A percentile compares a stretch with the other conserved stretches of the same genome.
phyloP scores from a whole-genome alignment of 1,140 invertebrate species.

The Drosophila asahinai region DNA sequence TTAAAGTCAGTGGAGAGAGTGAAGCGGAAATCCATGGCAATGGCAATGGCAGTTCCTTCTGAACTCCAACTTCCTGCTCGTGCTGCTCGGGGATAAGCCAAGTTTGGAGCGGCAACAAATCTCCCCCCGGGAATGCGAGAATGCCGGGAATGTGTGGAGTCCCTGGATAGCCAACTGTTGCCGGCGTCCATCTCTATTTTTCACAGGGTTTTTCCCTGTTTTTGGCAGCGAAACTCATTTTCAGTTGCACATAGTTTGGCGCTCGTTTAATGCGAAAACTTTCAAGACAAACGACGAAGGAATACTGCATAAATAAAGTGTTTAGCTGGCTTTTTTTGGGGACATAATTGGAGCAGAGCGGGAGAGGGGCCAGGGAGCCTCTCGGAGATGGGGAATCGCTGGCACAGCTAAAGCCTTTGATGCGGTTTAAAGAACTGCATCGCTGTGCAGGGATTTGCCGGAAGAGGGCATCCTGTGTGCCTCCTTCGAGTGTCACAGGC shows the following conservation, averaged over 20 bases:
- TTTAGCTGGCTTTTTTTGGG: conserved; percentile 72
- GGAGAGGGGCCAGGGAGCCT: neutral
- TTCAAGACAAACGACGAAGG: conserved; percentile 71
- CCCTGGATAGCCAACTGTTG: conserved; percentile 36
- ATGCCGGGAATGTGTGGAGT: conserved; percentile 16
- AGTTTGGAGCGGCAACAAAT: conserved; percentile 12
- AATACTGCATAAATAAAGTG: conserved; percentile 75
- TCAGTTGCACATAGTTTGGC: conserved; percentile 74
- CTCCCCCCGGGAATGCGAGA: conserved; percentile 27
- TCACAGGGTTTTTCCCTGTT: conserved; percentile 5
- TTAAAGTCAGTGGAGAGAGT: conserved; percentile 22
- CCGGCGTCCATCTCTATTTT: neutral
- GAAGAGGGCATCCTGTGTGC: conserved; percentile 10
- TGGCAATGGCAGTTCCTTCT: conserved; percentile 20
- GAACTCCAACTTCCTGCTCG: conserved; percentile 6
- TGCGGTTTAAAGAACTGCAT: conserved; percentile 29
- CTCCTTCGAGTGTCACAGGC: conserved; percentile 44
- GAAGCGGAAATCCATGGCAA: conserved; percentile 19
- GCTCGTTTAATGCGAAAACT: conserved; percentile 77
- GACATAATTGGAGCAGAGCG: conserved; percentile 67
- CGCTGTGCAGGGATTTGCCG: conserved; percentile 18
- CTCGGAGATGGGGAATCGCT: conserved; percentile 3
- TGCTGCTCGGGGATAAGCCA: conserved; percentile 27
- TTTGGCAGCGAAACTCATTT: conserved; percentile 49
- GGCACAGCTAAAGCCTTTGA: conserved; percentile 16